Conservation (phyloP, 1,140 invertebrate genomes). For the Caenorhabditis inopinata region DNA sequence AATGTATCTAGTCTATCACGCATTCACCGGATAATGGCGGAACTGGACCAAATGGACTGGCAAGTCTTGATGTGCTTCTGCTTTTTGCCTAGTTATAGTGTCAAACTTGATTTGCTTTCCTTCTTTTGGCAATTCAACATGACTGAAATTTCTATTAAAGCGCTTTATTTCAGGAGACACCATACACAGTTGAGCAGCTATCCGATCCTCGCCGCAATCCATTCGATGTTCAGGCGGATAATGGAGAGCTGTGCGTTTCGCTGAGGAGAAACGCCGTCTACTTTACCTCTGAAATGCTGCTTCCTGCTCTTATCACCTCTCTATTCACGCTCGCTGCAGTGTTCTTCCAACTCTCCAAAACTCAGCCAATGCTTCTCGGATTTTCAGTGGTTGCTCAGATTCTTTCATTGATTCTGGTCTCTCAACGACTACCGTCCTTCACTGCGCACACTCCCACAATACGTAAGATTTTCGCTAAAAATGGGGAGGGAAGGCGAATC, state of each 20-base stretch:
- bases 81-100: background rate
- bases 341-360: constrained; percentile 61
- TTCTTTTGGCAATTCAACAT: background rate
- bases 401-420: constrained; percentile 57
- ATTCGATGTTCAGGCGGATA: constrained; percentile 64
- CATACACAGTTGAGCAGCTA: constrained; percentile 62
- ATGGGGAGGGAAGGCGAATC: too few species aligned
- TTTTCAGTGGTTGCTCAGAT: constrained; percentile 61
- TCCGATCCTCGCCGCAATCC: constrained; percentile 64
- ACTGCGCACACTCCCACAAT: constrained; percentile 61
- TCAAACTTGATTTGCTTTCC: background rate
- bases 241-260: constrained; percentile 63
- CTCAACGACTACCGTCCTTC: constrained; percentile 59
- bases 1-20: background rate
- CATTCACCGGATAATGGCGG: constrained; percentile 15
- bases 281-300: constrained; percentile 62
- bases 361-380: constrained; percentile 56
- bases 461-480: constrained; percentile 55
- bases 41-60: constrained; percentile 2
- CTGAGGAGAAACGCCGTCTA: constrained; percentile 64
- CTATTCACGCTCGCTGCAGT: constrained; percentile 59
- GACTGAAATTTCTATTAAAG: too few species aligned
- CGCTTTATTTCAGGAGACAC: constrained; percentile 63
- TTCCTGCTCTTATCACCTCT: constrained; percentile 59
- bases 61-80: constrained; percentile 5